phyloP scores from a whole-genome alignment of 64 coral and sea anemone genomes.

The Stichodactyla helianthus region DNA sequence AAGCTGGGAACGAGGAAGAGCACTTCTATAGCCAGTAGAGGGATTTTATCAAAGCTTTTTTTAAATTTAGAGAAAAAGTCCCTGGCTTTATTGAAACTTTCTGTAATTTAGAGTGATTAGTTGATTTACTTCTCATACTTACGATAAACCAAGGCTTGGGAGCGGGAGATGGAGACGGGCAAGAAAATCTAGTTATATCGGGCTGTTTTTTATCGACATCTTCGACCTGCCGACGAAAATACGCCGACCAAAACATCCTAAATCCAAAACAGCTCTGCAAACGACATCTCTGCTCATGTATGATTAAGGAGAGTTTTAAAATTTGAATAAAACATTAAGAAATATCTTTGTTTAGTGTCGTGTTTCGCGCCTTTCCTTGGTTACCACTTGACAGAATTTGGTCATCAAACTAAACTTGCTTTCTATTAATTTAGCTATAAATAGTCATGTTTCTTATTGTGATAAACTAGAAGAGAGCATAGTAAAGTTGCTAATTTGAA shows the following conservation, averaged over 20 bases:
- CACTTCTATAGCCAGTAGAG: no score
- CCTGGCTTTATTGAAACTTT: neutral
- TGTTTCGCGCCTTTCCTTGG: neutral
- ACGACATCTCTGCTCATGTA: neutral
- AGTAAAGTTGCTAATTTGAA: no score
- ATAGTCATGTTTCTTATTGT: no score
- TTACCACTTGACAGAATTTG: neutral
- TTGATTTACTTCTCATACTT: neutral
- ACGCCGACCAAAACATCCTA: neutral
- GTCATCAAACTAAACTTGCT: no score
- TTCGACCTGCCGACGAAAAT: neutral
- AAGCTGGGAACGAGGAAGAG: no score
- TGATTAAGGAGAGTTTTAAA: neutral
- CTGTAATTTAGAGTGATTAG: neutral
- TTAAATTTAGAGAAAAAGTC: neutral
- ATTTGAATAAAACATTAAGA: neutral
- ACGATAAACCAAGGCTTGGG: constrained; percentile 3
- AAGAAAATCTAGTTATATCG: neutral
- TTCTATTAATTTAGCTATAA: no score
- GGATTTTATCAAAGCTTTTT: no score
- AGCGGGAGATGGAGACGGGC: neutral
- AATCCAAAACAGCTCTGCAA: neutral
- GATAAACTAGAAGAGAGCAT: no score
- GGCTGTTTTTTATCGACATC: neutral
- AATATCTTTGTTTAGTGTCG: neutral